Evolutionary conservation across 37 sponge, comb jelly and placozoan species (phyloP).

Genomic region (Tethya wilhelma): DNA sequence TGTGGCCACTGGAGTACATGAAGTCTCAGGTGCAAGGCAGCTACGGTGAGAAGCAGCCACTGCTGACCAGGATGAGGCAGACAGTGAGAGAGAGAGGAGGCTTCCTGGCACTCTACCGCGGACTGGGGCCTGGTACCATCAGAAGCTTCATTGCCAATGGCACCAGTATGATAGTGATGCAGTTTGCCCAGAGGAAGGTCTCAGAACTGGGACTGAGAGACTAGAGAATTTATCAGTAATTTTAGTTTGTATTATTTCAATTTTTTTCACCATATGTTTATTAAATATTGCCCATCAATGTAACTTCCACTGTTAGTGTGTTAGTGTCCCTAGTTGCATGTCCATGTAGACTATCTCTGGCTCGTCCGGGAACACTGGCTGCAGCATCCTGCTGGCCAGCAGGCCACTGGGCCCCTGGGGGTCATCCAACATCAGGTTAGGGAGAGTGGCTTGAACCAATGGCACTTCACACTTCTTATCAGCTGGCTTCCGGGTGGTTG

Average conservation of each 20-base stretch:
- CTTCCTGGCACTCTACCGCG: constrained; percentile 88
- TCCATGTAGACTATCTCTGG: constrained; percentile 61
- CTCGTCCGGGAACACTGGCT: constrained; percentile 49
- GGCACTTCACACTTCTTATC: too few relatives aligned
- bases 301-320: too few relatives aligned
- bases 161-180: constrained; percentile 97
- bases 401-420: constrained; percentile 27
- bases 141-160: constrained; percentile 98
- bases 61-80: constrained; percentile 64
- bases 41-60: constrained; percentile 69
- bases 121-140: constrained; percentile 94
- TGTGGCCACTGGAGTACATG: constrained; percentile 99
- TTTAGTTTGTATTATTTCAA: too few relatives aligned
- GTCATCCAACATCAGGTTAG: constrained; percentile 25
- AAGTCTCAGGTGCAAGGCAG: constrained; percentile 94
- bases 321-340: constrained; percentile 22
- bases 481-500: neutral
- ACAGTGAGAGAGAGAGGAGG: constrained; percentile 87
- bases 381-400: constrained; percentile 35
- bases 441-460: too few relatives aligned
- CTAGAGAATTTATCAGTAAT: too few relatives aligned
- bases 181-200: constrained; percentile 89
- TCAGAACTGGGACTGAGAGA: constrained; percentile 89
- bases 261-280: too few relatives aligned
- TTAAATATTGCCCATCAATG: too few relatives aligned